Evolutionary conservation across 2,113 vertebrate genomes (phyloP).

Genomic region (Monopterus albus): DNA sequence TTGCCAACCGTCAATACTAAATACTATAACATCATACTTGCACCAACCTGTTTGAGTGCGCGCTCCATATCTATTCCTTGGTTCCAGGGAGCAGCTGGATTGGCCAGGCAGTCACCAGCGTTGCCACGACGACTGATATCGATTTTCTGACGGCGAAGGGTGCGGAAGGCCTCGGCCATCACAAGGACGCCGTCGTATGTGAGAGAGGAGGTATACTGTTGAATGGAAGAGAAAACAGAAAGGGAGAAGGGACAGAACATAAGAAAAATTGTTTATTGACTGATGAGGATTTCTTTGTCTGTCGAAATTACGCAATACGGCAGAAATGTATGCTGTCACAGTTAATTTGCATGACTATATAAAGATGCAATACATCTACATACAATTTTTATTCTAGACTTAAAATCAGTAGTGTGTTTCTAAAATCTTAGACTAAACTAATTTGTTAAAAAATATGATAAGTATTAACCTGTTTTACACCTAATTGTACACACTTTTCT

Average conservation of each 20-base stretch:
- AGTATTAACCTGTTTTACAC: no score
- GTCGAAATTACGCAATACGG: no score
- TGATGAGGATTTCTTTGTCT: no score
- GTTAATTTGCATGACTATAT: no score
- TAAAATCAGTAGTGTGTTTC: no score
- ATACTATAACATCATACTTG: neutral
- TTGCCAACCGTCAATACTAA: neutral
- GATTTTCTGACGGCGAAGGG: constrained; percentile 95
- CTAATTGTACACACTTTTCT: no score
- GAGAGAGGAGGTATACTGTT: constrained; percentile 95
- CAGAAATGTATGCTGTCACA: no score
- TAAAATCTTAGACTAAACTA: no score
- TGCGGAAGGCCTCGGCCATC: constrained; percentile 98
- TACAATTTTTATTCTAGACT: no score
- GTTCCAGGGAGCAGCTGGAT: constrained; percentile 97
- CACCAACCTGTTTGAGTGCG: constrained; percentile 95
- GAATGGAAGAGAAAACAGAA: neutral
- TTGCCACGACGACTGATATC: constrained; percentile 98
- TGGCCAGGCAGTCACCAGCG: constrained; percentile 98
- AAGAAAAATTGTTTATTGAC: neutral
- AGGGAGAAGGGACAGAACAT: neutral
- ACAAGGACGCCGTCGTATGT: constrained; percentile 98
- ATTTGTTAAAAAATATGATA: no score
- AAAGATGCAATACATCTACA: no score
- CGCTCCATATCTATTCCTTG: constrained; percentile 99